Evolutionary conservation across 1,140 invertebrate species (phyloP), one percentile per base, ranked within the genome.

Genomic region (Bombus turneri): DNA sequence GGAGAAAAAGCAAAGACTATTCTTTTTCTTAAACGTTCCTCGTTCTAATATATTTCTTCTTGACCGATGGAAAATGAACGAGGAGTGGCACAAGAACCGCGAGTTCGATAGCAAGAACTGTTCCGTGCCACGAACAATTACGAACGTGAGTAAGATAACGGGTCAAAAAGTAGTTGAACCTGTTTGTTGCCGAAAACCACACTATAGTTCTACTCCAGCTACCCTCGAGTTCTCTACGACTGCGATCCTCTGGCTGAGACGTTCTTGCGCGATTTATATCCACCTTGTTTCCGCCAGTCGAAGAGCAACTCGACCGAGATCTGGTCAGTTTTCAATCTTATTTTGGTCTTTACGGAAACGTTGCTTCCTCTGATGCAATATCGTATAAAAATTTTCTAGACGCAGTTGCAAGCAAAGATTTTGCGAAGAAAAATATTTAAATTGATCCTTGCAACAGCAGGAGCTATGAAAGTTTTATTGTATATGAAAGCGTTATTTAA

Each of bases 181-280:
- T 68, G 81, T 66, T 83, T 68, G 81, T 57, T 76, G 47, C 43
- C 81, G 43, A 83, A 83, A 83, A 73, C 62, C 57, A 22, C 59
- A 3, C 62, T 9, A 53, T 41, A 77, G 62, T 39, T 59, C 47
- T 41, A 25, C 43, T 18, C 57, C 15, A 53, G n/a, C 41, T 34
- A 22, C 18, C 34, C 31, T 13, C 39, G 3, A 22, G 18, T 28
- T 81, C 47, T 47, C 81, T 34, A 53, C 62, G 34, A 39, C 31
- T 47, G 12, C 34, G 68, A 71, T 53, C 39, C 47, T 53, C 34
- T 57, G 25, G n/a, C 15, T 43, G 22, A 41, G 18, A 41, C 43
- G 31, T 57, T 72, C 47, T 53, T 72, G 62, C 25, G 18, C 79
- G 37, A 81, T 72, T 81, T 81, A 81, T 71, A 81, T 71, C 78